These are phyloP conservation scores for Todiramphus chloris DNA, from an alignment of 2,113 vertebrate species.

Conservation along the genomic window DNA sequence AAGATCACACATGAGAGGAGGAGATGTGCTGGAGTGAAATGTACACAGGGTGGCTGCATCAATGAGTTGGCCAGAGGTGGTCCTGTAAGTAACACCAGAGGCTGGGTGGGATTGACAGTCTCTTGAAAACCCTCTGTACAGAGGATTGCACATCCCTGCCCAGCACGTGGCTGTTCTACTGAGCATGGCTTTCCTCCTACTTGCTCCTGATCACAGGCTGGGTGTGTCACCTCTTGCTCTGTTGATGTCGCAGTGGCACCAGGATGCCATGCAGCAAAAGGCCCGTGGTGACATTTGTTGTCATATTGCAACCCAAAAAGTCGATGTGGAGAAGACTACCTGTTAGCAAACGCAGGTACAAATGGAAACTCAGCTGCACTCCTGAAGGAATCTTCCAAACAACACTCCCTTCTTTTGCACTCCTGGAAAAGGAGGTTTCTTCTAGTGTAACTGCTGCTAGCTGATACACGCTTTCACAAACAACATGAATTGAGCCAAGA, in stretches of 20 bases:
- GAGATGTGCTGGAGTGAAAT: rapidly evolving
- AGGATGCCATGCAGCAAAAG: rapidly evolving
- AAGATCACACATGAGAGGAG: background rate
- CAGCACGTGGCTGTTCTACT: background rate
- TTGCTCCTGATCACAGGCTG: rapidly evolving
- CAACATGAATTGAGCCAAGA: background rate
- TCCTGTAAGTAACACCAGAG: background rate
- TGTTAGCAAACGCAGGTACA: rapidly evolving
- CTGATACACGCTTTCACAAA: background rate
- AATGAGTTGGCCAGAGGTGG: background rate
- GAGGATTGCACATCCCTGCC: background rate
- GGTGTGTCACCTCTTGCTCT: background rate
- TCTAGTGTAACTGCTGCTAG: background rate
- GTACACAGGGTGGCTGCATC: background rate
- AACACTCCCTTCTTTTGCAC: background rate
- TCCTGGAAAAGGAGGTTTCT: background rate
- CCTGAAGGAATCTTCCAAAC: background rate
- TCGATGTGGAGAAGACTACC: background rate
- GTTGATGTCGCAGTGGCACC: background rate
- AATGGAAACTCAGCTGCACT: background rate
- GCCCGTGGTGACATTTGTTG: background rate
- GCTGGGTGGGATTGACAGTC: background rate
- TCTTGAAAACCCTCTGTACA: rapidly evolving
- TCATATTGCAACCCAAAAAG: background rate
- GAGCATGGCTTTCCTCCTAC: background rate